Evolutionary conservation across 2,797 vertebrate genomes (phyloP).

Genomic region (Hoplostethus atlanticus): DNA sequence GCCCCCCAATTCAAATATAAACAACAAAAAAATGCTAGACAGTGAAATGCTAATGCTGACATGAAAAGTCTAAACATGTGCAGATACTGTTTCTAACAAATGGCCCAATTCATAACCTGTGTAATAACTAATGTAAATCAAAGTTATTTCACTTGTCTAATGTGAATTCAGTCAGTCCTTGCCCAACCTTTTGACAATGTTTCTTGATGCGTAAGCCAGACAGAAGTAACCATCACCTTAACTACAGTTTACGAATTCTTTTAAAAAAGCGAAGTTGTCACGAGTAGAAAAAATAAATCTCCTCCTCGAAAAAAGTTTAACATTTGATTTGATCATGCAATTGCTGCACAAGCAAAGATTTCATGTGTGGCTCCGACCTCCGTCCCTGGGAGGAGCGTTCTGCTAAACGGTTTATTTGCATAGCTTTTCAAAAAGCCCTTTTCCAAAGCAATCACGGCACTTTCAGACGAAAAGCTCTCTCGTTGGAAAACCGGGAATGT

Average conservation of each 20-base stretch:
- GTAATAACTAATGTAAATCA: too few species aligned
- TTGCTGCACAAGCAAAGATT: conserved; percentile 9
- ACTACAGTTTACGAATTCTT: too few species aligned
- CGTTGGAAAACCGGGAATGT: conserved; percentile 21
- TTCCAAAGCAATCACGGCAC: conserved; percentile 57
- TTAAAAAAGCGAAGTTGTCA: background rate
- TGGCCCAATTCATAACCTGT: background rate
- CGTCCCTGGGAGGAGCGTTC: conserved; percentile 40
- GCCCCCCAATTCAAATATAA: background rate
- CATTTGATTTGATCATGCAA: conserved; percentile 27
- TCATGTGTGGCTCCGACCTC: conserved; percentile 27
- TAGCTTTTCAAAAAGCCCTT: conserved; percentile 47
- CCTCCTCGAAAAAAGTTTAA: conserved; percentile 12
- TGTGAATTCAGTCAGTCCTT: too few species aligned
- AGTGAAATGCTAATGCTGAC: background rate
- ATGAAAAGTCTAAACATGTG: too few species aligned
- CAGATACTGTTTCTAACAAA: background rate
- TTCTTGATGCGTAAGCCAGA: too few species aligned
- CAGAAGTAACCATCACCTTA: too few species aligned
- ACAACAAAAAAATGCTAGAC: background rate
- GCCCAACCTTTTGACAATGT: too few species aligned
- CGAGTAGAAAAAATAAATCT: conserved; percentile 20
- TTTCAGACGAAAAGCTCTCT: conserved; percentile 37
- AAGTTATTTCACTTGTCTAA: too few species aligned
- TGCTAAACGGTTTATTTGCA: conserved; percentile 49